phyloP scores from a whole-genome alignment of 2,797 vertebrate species.

The Fringilla coelebs region DNA sequence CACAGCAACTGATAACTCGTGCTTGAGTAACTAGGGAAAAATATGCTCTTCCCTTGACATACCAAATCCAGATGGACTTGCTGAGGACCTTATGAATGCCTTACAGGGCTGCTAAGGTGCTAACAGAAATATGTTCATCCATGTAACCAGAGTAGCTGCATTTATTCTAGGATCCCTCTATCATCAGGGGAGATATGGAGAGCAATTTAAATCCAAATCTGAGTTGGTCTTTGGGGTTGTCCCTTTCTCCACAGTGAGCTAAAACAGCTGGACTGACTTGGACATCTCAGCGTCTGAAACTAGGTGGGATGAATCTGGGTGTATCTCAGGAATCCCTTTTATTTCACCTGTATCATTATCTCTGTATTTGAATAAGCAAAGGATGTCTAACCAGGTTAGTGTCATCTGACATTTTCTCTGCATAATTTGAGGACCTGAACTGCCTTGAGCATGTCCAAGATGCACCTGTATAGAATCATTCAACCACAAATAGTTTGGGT shows the following conservation, averaged over 20 bases:
- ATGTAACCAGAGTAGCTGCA: background rate
- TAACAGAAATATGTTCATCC: background rate
- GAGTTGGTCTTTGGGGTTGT: rapidly evolving
- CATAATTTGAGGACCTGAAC: background rate
- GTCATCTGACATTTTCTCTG: background rate
- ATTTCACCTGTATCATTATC: background rate
- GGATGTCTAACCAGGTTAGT: background rate
- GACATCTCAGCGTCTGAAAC: background rate
- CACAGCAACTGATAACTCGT: background rate
- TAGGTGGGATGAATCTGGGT: background rate
- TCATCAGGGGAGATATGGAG: background rate
- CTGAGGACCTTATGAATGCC: background rate
- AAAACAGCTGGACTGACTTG: background rate
- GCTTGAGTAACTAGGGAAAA: background rate
- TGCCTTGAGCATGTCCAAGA: background rate
- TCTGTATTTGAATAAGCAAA: background rate
- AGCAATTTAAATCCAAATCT: background rate
- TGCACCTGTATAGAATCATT: background rate
- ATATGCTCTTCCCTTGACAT: background rate
- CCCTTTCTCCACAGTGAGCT: background rate
- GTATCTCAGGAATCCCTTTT: background rate
- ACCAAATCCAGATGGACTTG: background rate
- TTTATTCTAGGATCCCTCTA: background rate
- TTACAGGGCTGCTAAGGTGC: background rate
- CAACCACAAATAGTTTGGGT: background rate